Conservation (phyloP, 2,113 vertebrate species). For the Apus apus region DNA sequence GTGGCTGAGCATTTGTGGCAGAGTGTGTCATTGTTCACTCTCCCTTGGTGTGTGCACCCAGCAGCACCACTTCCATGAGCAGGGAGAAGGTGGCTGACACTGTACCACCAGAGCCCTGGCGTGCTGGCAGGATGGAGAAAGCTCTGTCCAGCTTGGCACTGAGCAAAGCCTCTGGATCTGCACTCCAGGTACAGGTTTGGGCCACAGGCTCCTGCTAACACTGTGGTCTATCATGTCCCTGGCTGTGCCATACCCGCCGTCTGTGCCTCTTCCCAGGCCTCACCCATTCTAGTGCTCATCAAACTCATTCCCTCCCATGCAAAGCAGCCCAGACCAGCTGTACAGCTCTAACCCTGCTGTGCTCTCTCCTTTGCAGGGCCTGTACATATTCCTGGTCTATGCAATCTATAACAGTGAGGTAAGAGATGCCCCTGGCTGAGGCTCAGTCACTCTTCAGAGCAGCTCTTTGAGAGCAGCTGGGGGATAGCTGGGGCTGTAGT, state of each 20-base stretch:
- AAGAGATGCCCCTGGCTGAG: neutral
- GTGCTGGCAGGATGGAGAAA: neutral
- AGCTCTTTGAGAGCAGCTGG: accelerated
- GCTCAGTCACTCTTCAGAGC: neutral
- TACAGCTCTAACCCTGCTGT: neutral
- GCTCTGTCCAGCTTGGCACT: neutral
- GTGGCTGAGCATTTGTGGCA: accelerated
- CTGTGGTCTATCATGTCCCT: neutral
- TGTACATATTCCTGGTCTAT: conserved; percentile 93
- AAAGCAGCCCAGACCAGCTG: accelerated
- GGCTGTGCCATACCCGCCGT: neutral
- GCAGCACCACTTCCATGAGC: accelerated
- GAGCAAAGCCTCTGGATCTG: neutral
- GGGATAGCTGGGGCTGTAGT: neutral
- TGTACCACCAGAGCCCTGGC: accelerated
- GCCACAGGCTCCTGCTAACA: accelerated
- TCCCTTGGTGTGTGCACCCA: accelerated
- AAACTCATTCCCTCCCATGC: neutral
- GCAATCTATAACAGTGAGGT: conserved; percentile 90
- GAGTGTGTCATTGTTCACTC: accelerated
- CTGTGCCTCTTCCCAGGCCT: neutral
- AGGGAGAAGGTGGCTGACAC: neutral
- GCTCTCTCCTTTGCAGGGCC: conserved; percentile 76
- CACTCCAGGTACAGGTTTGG: neutral
- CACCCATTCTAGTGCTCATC: neutral